Conservation (phyloP, 2,113 vertebrate species). For the Seriola aureovittata region DNA sequence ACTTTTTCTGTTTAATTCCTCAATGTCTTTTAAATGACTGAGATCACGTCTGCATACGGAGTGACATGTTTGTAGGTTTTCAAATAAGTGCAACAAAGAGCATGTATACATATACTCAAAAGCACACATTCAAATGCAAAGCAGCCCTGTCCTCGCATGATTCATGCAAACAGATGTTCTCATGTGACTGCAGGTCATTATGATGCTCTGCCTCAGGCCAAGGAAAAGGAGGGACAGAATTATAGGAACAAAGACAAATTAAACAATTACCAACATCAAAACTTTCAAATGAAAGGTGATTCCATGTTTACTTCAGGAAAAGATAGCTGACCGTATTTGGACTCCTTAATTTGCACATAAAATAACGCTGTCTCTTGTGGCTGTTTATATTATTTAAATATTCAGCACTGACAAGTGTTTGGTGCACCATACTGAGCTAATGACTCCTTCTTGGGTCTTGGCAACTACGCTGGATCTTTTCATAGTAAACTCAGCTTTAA, state of each 20-base stretch:
- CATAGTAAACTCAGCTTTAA: constrained; percentile 70
- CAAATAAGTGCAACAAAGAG: background rate
- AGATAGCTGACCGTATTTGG: constrained; percentile 10
- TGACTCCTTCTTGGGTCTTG: background rate
- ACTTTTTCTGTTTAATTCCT: constrained; percentile 16
- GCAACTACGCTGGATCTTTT: constrained; percentile 33
- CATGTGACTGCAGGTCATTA: background rate
- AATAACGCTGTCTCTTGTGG: background rate
- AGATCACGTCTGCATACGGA: background rate
- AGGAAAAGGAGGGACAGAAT: background rate
- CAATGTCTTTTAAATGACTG: background rate
- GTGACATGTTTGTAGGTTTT: background rate
- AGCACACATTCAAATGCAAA: background rate
- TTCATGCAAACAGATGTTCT: background rate
- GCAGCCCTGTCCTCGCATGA: background rate
- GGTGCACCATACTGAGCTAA: constrained; percentile 11
- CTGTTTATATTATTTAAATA: constrained; percentile 10
- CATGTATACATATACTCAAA: background rate
- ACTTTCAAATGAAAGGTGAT: background rate
- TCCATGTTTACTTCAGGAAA: background rate
- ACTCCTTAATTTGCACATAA: background rate
- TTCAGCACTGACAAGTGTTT: constrained; percentile 12
- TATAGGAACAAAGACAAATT: background rate
- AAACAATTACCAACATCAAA: background rate
- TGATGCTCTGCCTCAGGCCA: background rate